phyloP scores from a whole-genome alignment of 2,113 vertebrate species.

The Oplegnathus fasciatus region DNA sequence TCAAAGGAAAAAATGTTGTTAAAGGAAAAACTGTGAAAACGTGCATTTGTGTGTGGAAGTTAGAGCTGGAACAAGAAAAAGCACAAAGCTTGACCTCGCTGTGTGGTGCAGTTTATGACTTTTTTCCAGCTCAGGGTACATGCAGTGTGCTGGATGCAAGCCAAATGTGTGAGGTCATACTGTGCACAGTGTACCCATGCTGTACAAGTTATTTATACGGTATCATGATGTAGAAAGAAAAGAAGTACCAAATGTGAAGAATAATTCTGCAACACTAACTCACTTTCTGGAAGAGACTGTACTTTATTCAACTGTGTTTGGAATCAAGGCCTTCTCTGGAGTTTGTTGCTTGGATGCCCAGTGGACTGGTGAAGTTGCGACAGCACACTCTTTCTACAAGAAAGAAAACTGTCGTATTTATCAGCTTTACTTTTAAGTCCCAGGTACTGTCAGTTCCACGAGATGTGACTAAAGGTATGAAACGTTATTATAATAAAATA shows the following conservation, averaged over 20 bases:
- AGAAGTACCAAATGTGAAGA: background rate
- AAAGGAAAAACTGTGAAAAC: slow-evolving; percentile 45
- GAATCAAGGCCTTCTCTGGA: background rate
- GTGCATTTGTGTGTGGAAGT: slow-evolving; percentile 45
- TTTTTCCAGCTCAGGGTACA: slow-evolving; percentile 41
- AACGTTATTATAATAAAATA: no score
- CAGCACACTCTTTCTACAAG: no score
- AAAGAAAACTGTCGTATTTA: no score
- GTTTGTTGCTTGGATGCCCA: background rate
- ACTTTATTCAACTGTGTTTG: slow-evolving; percentile 1
- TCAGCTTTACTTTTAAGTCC: no score
- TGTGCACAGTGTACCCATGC: slow-evolving; percentile 2
- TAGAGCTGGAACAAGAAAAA: slow-evolving; percentile 53
- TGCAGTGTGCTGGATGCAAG: background rate
- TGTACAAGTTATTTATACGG: background rate
- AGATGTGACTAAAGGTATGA: no score
- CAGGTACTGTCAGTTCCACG: no score
- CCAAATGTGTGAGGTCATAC: slow-evolving; percentile 25
- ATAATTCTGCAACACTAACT: background rate
- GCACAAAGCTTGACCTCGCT: slow-evolving; percentile 54
- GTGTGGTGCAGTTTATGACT: slow-evolving; percentile 45
- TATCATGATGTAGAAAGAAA: slow-evolving; percentile 10
- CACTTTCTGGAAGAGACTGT: background rate
- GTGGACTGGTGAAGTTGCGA: background rate
- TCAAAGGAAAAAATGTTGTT: slow-evolving; percentile 65